Conservation (phyloP, 1,140 invertebrate genomes). For the Danaus melanippus region DNA sequence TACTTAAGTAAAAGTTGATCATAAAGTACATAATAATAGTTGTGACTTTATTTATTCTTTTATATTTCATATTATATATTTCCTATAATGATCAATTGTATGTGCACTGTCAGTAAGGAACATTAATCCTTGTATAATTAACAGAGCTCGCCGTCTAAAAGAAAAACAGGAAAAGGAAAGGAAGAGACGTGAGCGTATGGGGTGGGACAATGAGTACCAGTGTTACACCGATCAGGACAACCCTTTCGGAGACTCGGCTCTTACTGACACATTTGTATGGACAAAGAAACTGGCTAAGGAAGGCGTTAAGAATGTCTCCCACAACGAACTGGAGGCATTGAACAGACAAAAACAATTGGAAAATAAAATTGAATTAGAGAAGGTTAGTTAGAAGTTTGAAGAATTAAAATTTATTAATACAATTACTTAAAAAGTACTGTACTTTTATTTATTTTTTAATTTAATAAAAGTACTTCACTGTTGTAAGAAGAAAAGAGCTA, state of each 20-base stretch:
- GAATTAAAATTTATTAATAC: too few relatives aligned
- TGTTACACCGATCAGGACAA: slow-evolving; percentile 99
- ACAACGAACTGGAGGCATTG: slow-evolving; percentile 88
- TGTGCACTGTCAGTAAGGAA: background rate
- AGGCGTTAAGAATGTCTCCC: slow-evolving; percentile 84
- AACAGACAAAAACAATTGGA: slow-evolving; percentile 92
- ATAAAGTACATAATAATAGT: too few relatives aligned
- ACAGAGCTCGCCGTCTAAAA: slow-evolving; percentile 82
- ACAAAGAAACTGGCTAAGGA: slow-evolving; percentile 96
- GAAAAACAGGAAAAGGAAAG: slow-evolving; percentile 96
- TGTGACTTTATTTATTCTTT: too few relatives aligned
- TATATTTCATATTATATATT: too few relatives aligned
- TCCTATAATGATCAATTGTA: too few relatives aligned
- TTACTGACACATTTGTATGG: slow-evolving; percentile 94
- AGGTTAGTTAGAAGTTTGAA: slow-evolving; percentile 62
- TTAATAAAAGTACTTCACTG: too few relatives aligned
- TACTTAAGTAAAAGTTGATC: too few relatives aligned
- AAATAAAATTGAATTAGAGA: slow-evolving; percentile 90
- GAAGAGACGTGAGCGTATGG: slow-evolving; percentile 90
- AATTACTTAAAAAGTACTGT: too few relatives aligned
- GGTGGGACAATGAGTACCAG: slow-evolving; percentile 96
- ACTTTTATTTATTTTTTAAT: too few relatives aligned
- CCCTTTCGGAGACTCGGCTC: slow-evolving; percentile 97
- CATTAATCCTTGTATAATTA: slow-evolving; percentile 7
- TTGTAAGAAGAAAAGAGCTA: too few relatives aligned